A percentile compares a stretch with the other conserved stretches of the same genome.
phyloP scores from a whole-genome alignment of 2,113 vertebrate genomes.

The Picathartes gymnocephalus region DNA sequence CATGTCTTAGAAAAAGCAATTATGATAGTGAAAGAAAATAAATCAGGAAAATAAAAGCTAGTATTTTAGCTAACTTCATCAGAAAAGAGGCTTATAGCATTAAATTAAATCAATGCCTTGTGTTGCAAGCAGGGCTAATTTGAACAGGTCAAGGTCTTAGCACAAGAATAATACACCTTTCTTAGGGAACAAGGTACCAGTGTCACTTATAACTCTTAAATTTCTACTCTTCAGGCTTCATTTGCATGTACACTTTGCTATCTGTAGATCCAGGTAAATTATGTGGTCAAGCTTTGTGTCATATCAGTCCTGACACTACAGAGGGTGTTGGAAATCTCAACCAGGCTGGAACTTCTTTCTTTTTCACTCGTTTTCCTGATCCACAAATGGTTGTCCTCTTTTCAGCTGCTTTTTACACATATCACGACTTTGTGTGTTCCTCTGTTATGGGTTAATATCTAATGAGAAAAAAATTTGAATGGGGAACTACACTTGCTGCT shows the following conservation, averaged over 20 bases:
- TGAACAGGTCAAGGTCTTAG: background rate
- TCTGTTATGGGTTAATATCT: background rate
- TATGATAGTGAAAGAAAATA: background rate
- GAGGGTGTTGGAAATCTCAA: background rate
- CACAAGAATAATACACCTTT: background rate
- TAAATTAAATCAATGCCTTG: background rate
- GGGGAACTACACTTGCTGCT: background rate
- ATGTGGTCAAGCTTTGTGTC: background rate
- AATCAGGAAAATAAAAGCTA: background rate
- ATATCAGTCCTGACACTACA: background rate
- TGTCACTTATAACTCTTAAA: background rate
- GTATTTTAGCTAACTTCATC: background rate
- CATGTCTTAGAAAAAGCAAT: background rate
- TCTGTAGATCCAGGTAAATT: background rate
- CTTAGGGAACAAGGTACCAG: background rate
- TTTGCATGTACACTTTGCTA: background rate
- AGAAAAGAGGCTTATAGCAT: background rate
- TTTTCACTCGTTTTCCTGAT: background rate
- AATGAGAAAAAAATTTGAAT: background rate
- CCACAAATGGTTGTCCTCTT: background rate
- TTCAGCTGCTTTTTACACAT: background rate
- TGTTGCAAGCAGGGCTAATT: background rate
- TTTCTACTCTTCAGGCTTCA: background rate
- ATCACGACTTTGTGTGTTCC: background rate
- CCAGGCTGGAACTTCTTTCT: background rate